phyloP scores from a whole-genome alignment of 2,113 vertebrate species.

The Panurus biarmicus region DNA sequence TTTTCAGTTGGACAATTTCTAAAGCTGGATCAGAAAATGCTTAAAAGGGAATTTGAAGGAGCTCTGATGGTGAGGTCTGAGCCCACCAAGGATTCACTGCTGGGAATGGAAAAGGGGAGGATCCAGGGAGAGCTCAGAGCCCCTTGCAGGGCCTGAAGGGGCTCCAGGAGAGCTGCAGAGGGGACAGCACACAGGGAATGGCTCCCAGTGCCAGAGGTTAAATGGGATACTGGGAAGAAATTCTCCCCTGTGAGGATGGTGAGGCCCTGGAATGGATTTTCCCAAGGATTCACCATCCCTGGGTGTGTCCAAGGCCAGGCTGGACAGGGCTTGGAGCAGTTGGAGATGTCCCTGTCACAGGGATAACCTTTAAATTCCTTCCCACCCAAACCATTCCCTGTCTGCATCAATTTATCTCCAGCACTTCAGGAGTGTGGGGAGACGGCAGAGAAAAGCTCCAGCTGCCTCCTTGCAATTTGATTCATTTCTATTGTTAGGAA shows the following conservation, averaged over 20 bases:
- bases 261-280: neutral
- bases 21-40: neutral
- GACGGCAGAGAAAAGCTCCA: neutral
- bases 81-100: neutral
- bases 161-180: neutral
- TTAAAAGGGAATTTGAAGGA: neutral
- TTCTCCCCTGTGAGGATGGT: neutral
- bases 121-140: neutral
- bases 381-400: neutral
- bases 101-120: fast-evolving
- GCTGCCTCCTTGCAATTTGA: neutral
- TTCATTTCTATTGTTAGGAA: neutral
- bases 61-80: neutral
- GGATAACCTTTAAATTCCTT: neutral
- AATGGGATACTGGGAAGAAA: neutral
- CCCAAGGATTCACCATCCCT: neutral
- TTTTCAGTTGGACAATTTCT: neutral
- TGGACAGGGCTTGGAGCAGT: neutral
- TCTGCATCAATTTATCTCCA: neutral
- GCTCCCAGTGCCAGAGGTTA: fast-evolving
- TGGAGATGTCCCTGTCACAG: neutral
- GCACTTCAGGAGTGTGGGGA: neutral
- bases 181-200: neutral
- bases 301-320: neutral
- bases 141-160: fast-evolving